Evolutionary conservation across 2,888 invertebrate genomes (phyloP), one percentile per base, ranked within the genome.

Genomic region (Epistrophe grossulariae): DNA sequence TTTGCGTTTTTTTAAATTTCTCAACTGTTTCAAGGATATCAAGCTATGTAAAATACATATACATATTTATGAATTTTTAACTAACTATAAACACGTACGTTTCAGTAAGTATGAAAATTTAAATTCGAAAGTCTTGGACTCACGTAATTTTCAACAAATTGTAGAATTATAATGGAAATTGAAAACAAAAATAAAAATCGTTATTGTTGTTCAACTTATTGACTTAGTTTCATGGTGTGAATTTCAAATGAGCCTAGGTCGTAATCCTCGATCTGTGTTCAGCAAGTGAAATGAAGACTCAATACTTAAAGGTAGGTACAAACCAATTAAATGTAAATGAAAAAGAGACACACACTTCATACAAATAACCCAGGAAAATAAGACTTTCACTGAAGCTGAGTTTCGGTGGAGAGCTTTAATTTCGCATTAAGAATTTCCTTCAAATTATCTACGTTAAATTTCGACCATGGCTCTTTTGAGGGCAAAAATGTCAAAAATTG

Each of bases 1-100:
- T 71, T 81, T 45, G 60, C 68, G 10, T 15, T 52, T 24, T 52
- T 35, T 24, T 38, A 48, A 81, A 24, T 24, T 15, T 43, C 40
- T 71, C 19, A 66, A 57, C 19, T 28, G 28, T 57, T 64, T 52
- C 52, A 82, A 78, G 82, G 78, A 83, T 79, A 73, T 52, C 17
- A 35, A 70, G 31, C 48, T 28, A 40, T 35, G 15, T 24, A 31
- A 2, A 24, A 3, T 24, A 31, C 31, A 31, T 31, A 31, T 31
- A 35, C 9, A 13, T 28, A 31, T 11, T n/a, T 48, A 55, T 62
- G 57, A 71, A 77, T 77, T 43, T 43, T 62, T 15, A 62, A 15
- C 15, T 40, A 62, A 62, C 24, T 24, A 40, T 24, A 40, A 62
- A 40, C 13, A 62, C 24, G 59, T 35, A 35, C 4, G n/a, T 17